These are phyloP conservation scores for Eupithecia inturbata DNA, from an alignment of 2,888 invertebrate species.

Conservation along the genomic window DNA sequence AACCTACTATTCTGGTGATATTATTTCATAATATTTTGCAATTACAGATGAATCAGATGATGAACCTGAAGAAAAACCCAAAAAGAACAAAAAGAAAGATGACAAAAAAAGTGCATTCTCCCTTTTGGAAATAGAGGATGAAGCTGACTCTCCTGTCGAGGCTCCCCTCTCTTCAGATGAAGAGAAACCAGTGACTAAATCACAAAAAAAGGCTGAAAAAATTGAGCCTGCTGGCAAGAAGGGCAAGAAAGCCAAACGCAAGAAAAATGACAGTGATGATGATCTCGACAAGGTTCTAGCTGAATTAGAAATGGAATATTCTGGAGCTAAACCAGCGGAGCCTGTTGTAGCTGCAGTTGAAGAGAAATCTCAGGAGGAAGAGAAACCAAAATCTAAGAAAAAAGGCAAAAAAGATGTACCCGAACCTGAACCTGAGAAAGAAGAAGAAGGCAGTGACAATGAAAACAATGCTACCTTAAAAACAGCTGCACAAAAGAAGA, in stretches of 20 bases:
- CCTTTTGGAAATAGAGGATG: slow-evolving; percentile 87
- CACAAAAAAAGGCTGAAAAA: slow-evolving; percentile 72
- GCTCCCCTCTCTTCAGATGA: slow-evolving; percentile 77
- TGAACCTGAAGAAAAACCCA: slow-evolving; percentile 76
- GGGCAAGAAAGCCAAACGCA: slow-evolving; percentile 88
- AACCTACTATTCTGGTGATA: not conserved
- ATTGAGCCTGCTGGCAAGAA: slow-evolving; percentile 86
- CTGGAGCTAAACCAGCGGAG: slow-evolving; percentile 25
- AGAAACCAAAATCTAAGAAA: slow-evolving; percentile 73
- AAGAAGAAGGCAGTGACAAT: slow-evolving; percentile 79
- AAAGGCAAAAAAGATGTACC: slow-evolving; percentile 72
- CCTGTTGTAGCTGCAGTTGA: slow-evolving; percentile 63
- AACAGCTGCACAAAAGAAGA: slow-evolving; percentile 94
- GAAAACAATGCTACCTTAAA: slow-evolving; percentile 87
- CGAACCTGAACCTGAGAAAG: slow-evolving; percentile 58
- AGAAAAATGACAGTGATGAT: slow-evolving; percentile 90
- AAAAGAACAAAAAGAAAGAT: slow-evolving; percentile 70
- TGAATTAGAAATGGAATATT: slow-evolving; percentile 91
- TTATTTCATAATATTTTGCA: slow-evolving; percentile 12
- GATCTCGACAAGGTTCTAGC: slow-evolving; percentile 93
- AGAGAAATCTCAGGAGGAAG: slow-evolving; percentile 69
- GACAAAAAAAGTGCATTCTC: slow-evolving; percentile 87
- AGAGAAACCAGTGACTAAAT: slow-evolving; percentile 69
- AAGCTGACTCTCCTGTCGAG: slow-evolving; percentile 77
- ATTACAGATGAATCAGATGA: slow-evolving; percentile 72